Evolutionary conservation across 1,140 invertebrate species (phyloP).

Genomic region (Drosophila subpulchrella): DNA sequence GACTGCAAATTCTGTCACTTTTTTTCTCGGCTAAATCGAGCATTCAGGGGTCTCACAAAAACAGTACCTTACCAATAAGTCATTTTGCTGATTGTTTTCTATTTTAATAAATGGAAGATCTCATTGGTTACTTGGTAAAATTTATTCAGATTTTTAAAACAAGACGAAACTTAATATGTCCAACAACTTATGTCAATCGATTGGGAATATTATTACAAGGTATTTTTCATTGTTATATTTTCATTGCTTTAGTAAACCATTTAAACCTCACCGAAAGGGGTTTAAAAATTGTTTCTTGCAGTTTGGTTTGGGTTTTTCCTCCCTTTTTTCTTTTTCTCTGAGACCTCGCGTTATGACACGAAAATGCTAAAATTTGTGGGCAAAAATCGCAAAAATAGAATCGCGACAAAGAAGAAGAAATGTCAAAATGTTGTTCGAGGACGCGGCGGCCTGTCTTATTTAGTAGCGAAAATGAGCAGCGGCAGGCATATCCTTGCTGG

Average conservation of each 20-base stretch:
- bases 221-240: not conserved
- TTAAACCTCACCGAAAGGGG: too few species aligned
- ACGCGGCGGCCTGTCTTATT: slow-evolving; percentile 64
- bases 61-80: slow-evolving; percentile 14
- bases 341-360: slow-evolving; percentile 45
- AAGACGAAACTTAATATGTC: too few species aligned
- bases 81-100: slow-evolving; percentile 46
- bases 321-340: not conserved
- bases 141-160: too few species aligned
- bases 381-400: slow-evolving; percentile 22
- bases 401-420: slow-evolving; percentile 31
- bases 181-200: too few species aligned
- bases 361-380: slow-evolving; percentile 44
- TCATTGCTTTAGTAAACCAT: too few species aligned
- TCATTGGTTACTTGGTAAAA: not conserved
- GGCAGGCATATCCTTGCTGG: slow-evolving; percentile 62
- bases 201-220: not conserved
- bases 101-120: not conserved
- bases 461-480: slow-evolving; percentile 80
- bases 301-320: slow-evolving; percentile 5
- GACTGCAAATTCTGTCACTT: slow-evolving; percentile 40
- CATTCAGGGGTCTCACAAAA: slow-evolving; percentile 29
- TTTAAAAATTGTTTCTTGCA: not conserved
- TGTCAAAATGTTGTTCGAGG: slow-evolving; percentile 65
- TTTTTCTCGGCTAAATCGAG: slow-evolving; percentile 62